Base-by-base conservation (phyloP, 2,888 invertebrate species). In the Drosophila pseudotakahashii region DNA sequence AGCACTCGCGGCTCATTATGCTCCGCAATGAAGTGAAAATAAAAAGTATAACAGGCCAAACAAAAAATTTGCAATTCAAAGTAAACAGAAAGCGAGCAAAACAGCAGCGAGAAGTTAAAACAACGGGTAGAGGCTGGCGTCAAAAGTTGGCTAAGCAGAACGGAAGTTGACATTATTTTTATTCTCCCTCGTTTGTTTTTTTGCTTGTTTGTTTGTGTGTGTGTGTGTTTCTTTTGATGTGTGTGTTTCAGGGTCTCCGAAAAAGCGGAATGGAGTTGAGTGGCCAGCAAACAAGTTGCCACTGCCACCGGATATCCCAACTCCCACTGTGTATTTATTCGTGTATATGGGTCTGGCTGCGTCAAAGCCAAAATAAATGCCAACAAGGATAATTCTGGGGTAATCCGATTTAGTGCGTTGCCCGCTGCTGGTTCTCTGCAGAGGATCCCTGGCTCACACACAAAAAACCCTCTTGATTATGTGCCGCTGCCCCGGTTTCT, bases 371-470 rank as follows among this genome's bases (percentile, higher is more conserved):
- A 77, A 81, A 88, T 85, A 82, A 82, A 82, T 88, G 78, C 89
- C 89, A 88, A 81, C 88, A 84, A 85, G 86, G 75, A 89, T 84
- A 88, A 84, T 89, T 81, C 84, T 55, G 52, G 71, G 70, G 71
- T 89, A 84, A 84, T 89, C 89, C 89, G 83, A 89, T 89, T 84
- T 89, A 74, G 73, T 84, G 57, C 79, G 74, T 71, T 73, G 79
- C 73, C 69, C 57, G 68, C 50, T 47, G 44, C 45, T 41, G 34
- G 42, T 47, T 16, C 58, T 23, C 51, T 36, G 30, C 30, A 7
- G 41, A 7, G 41, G 34, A 54, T 53, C 45, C 37, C 37, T 14
- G 42, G 58, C 67, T 47, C 11, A 55, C 13, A 55, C 63, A 39
- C 61, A 53, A 11, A 10, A 59, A 42, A 11, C 26, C 66, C 69